These are phyloP conservation scores for Lymantria monacha DNA, from an alignment of 2,888 invertebrate species.

Conservation along the genomic window DNA sequence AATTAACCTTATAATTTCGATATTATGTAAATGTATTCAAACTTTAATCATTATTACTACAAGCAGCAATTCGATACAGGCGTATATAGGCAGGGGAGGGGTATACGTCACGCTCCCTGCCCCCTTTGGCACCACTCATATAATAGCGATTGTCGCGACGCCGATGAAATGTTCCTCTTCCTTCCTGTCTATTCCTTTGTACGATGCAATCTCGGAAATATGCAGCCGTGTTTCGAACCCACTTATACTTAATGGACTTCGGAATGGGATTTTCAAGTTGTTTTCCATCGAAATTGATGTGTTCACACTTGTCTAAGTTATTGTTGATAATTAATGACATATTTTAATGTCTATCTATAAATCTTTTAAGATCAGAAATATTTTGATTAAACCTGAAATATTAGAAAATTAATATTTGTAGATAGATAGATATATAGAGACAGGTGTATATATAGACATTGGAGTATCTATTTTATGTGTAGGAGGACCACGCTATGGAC, in stretches of 20 bases:
- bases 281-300: conserved; percentile 5
- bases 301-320: conserved; percentile 1
- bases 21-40: neutral
- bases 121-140: conserved; percentile 49
- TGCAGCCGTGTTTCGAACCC: conserved; percentile 37
- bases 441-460: no score
- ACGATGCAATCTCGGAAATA: conserved; percentile 37
- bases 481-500: no score
- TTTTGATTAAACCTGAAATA: no score
- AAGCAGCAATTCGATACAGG: conserved; percentile 28
- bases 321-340: neutral
- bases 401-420: no score
- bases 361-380: no score
- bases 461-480: no score
- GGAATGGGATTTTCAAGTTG: conserved; percentile 10
- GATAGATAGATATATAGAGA: no score
- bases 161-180: conserved; percentile 61
- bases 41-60: conserved; percentile 4
- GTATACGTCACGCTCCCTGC: conserved; percentile 41
- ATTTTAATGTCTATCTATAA: no score
- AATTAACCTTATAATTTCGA: no score
- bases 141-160: conserved; percentile 57
- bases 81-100: conserved; percentile 28
- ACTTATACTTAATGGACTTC: conserved; percentile 33
- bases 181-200: conserved; percentile 61